Evolutionary conservation across 2,113 vertebrate species (phyloP).

Genomic region (Seriola rivoliana): DNA sequence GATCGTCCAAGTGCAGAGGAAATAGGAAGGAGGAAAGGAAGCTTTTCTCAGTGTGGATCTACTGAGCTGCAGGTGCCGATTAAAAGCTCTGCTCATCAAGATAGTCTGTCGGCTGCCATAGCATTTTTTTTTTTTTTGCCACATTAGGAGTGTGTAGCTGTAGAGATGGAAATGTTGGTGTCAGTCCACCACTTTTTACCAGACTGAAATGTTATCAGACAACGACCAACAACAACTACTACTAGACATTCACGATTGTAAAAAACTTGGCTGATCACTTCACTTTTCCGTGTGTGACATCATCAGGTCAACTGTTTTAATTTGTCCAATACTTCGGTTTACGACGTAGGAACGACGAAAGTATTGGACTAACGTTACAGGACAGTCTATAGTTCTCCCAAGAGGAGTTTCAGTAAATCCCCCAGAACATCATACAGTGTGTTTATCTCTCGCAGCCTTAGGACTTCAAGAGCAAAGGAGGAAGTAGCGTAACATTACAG

Average conservation of each 20-base stretch:
- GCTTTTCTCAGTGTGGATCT: background rate
- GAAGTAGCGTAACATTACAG: background rate
- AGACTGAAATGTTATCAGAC: background rate
- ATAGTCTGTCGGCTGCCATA: background rate
- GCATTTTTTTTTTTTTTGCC: too few relatives aligned
- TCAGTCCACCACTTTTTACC: too few relatives aligned
- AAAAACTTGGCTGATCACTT: background rate
- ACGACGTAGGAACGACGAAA: background rate
- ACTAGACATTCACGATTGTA: too few relatives aligned
- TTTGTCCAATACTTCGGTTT: background rate
- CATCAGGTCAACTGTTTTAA: background rate
- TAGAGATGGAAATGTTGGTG: too few relatives aligned
- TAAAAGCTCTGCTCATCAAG: background rate
- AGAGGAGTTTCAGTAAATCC: background rate
- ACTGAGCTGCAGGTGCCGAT: background rate
- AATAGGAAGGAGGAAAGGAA: background rate
- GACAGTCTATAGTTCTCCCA: background rate
- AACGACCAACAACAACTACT: too few relatives aligned
- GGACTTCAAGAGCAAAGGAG: background rate
- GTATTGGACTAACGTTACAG: too few relatives aligned
- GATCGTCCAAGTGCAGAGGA: constrained; percentile 21
- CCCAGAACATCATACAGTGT: too few relatives aligned
- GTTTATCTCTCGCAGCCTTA: too few relatives aligned
- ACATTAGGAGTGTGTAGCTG: too few relatives aligned
- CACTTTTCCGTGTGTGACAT: background rate